A percentile compares a stretch with the other conserved stretches of the same genome.
Conservation (phyloP, 2,797 vertebrate genomes). For the Fringilla coelebs region DNA sequence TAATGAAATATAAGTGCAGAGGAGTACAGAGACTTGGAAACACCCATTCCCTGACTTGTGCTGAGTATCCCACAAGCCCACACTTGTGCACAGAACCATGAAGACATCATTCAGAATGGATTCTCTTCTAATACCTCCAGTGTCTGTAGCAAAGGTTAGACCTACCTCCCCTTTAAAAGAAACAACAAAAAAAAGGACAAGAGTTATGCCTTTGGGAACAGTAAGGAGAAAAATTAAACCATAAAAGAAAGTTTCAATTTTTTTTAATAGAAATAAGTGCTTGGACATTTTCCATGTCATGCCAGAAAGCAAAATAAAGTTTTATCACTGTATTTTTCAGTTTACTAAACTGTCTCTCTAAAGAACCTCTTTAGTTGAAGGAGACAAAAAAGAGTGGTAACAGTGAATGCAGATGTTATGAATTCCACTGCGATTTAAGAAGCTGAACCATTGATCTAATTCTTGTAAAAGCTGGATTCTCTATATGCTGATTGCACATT, state of each 20-base stretch:
- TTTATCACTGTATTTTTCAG: slow-evolving; percentile 2
- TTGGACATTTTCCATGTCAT: background rate
- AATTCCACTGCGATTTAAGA: slow-evolving; percentile 54
- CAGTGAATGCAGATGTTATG: slow-evolving; percentile 43
- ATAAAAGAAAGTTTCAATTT: background rate
- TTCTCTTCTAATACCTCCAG: background rate
- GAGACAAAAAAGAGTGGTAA: slow-evolving; percentile 25
- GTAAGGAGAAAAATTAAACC: background rate
- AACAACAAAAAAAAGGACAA: background rate
- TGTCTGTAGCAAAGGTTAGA: background rate
- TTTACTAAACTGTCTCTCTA: slow-evolving; percentile 50
- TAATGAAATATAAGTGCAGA: background rate
- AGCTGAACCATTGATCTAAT: slow-evolving; percentile 54
- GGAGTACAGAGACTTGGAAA: background rate
- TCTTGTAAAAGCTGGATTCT: slow-evolving; percentile 50
- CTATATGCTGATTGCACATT: slow-evolving; percentile 54
- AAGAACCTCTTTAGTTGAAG: slow-evolving; percentile 57
- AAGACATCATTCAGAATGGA: background rate
- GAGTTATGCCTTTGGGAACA: background rate
- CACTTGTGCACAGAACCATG: background rate
- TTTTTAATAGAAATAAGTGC: background rate
- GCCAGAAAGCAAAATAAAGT: slow-evolving; percentile 40
- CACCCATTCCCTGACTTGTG: background rate
- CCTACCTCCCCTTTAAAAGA: background rate
- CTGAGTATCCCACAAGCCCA: background rate